These are phyloP conservation scores for Chrysodeixis includens DNA, from an alignment of 2,888 invertebrate species.

Conservation along the genomic window DNA sequence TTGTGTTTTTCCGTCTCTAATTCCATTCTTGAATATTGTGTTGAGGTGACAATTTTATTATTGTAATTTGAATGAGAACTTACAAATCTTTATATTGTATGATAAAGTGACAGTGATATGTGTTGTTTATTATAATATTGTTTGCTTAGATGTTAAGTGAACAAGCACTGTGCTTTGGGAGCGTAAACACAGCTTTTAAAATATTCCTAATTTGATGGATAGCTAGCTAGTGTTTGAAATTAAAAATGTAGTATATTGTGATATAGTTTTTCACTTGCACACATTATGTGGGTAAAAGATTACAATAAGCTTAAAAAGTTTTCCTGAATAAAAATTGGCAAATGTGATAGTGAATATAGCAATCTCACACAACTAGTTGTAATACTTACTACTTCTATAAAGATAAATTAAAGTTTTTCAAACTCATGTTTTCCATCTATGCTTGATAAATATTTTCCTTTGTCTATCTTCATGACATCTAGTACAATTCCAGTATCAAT, in stretches of 20 bases:
- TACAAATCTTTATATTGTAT: neutral
- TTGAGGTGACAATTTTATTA: slow-evolving; percentile 12
- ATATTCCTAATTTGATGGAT: slow-evolving; percentile 41
- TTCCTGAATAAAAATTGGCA: slow-evolving; percentile 27
- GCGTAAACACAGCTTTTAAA: slow-evolving; percentile 31
- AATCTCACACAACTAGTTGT: slow-evolving; percentile 31
- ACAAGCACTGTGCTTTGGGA: neutral
- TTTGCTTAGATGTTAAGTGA: slow-evolving; percentile 18
- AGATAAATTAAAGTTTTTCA: neutral
- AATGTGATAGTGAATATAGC: slow-evolving; percentile 31
- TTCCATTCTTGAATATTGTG: neutral
- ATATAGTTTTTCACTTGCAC: slow-evolving; percentile 40
- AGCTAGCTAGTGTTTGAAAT: slow-evolving; percentile 49
- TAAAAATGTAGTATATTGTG: slow-evolving; percentile 35
- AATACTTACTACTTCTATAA: slow-evolving; percentile 3
- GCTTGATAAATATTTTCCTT: slow-evolving; percentile 16
- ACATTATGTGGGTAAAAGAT: slow-evolving; percentile 28
- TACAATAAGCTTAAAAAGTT: slow-evolving; percentile 33
- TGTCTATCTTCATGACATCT: slow-evolving; percentile 7
- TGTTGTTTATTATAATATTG: neutral
- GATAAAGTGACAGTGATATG: neutral
- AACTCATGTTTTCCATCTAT: neutral
- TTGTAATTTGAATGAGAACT: slow-evolving; percentile 12
- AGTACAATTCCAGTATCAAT: slow-evolving; percentile 17
- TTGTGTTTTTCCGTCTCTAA: slow-evolving; percentile 1